These are phyloP conservation scores for Agrotis clavis DNA, from an alignment of 2,888 invertebrate species.

Conservation along the genomic window DNA sequence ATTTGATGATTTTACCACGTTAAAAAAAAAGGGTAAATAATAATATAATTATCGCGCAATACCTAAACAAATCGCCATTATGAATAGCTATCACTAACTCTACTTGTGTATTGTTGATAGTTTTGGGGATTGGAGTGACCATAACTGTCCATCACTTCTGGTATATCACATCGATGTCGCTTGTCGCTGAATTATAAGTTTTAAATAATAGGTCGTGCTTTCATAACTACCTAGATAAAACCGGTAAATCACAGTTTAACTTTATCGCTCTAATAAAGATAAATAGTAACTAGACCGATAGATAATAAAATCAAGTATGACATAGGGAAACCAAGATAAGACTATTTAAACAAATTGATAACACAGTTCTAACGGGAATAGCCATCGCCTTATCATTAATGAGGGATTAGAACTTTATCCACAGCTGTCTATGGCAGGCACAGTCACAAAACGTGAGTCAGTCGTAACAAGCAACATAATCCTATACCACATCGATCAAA, in stretches of 20 bases:
- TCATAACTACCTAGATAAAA: neutral
- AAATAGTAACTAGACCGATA: constrained; percentile 17
- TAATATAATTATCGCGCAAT: no score
- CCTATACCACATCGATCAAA: neutral
- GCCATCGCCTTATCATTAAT: neutral
- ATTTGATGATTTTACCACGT: no score
- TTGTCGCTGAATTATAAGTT: no score
- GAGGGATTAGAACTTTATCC: constrained; percentile 7
- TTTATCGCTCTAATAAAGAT: constrained; percentile 1
- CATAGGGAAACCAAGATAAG: constrained; percentile 13
- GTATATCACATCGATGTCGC: no score
- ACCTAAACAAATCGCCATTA: no score
- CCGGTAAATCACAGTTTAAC: neutral
- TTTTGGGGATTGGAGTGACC: no score
- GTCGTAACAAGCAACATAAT: neutral
- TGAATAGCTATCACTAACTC: no score
- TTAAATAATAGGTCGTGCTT: no score
- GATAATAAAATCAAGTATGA: constrained; percentile 12
- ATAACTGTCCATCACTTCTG: no score
- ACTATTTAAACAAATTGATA: constrained; percentile 12
- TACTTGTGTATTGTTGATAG: no score
- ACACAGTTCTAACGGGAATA: constrained; percentile 36
- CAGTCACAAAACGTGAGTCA: neutral
- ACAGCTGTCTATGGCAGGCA: neutral
- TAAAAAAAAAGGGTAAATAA: no score